Evolutionary conservation across 2,888 invertebrate species (phyloP).

Genomic region (Fragum sueziense): DNA sequence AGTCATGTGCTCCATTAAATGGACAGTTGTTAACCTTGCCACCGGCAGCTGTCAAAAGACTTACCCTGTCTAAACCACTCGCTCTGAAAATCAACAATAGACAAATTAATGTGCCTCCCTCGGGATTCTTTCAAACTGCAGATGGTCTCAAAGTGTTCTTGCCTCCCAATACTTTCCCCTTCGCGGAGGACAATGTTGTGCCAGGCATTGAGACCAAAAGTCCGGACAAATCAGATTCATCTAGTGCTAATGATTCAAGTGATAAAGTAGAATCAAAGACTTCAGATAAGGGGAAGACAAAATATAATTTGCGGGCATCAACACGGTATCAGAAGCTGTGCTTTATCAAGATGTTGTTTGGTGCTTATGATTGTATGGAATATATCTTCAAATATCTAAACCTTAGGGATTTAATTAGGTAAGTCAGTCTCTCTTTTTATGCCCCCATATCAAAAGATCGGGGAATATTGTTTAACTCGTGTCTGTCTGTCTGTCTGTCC

Average conservation of each 20-base stretch:
- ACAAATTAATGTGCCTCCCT: constrained; percentile 75
- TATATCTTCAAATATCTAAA: constrained; percentile 72
- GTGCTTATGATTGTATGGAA: constrained; percentile 75
- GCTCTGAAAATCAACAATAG: constrained; percentile 75
- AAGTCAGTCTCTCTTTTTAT: constrained; percentile 43
- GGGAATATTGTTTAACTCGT: too few species aligned
- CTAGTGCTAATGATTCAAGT: not conserved
- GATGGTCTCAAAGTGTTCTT: constrained; percentile 76
- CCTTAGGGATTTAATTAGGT: constrained; percentile 73
- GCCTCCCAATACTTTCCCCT: constrained; percentile 75
- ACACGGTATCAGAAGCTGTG: constrained; percentile 50
- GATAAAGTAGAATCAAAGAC: not conserved
- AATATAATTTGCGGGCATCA: not conserved
- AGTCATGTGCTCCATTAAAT: constrained; percentile 55
- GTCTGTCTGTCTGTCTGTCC: too few species aligned
- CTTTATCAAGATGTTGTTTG: constrained; percentile 71
- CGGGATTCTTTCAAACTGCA: constrained; percentile 71
- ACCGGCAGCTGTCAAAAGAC: constrained; percentile 66
- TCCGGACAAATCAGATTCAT: not conserved
- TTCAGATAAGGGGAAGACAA: not conserved
- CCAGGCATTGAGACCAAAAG: constrained; percentile 61
- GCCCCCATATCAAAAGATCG: too few species aligned
- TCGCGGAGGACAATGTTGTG: constrained; percentile 58
- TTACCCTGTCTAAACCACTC: constrained; percentile 73
- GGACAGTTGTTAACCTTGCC: constrained; percentile 78